These are phyloP conservation scores for Poecilus cupreus DNA, from an alignment of 2,888 invertebrate genomes.

Conservation along the genomic window DNA sequence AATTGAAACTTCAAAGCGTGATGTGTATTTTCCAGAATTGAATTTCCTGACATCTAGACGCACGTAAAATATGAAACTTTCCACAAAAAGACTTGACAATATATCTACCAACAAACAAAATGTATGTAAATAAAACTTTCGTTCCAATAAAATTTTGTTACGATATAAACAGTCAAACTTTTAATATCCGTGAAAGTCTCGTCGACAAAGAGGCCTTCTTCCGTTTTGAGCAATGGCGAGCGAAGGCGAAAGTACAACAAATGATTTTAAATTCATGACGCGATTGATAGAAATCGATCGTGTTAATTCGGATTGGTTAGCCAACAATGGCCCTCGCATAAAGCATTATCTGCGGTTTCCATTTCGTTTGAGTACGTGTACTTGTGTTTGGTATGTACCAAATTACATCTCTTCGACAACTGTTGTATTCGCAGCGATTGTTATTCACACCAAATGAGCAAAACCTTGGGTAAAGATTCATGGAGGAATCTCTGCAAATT, in stretches of 20 bases:
- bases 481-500: neutral
- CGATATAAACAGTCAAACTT: neutral
- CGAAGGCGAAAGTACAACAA: conserved; percentile 33
- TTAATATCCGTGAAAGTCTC: conserved; percentile 11
- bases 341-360: conserved; percentile 30
- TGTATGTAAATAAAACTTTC: conserved; percentile 27
- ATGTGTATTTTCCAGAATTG: neutral
- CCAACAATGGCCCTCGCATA: neutral
- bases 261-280: conserved; percentile 16
- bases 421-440: conserved; percentile 11
- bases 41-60: neutral
- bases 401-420: conserved; percentile 17
- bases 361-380: conserved; percentile 13
- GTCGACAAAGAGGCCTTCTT: neutral
- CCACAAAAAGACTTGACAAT: neutral
- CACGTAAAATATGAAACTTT: neutral
- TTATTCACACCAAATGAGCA: conserved; percentile 16
- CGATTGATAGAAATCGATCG: conserved; percentile 32
- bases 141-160: neutral
- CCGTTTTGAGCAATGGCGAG: conserved; percentile 1
- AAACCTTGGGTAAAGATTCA: conserved; percentile 22
- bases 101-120: neutral
- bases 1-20: neutral
- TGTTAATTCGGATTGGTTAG: conserved; percentile 19
- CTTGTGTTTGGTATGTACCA: neutral